These are phyloP conservation scores for Gymnarchus niloticus DNA, from an alignment of 2,113 vertebrate genomes.

Conservation along the genomic window DNA sequence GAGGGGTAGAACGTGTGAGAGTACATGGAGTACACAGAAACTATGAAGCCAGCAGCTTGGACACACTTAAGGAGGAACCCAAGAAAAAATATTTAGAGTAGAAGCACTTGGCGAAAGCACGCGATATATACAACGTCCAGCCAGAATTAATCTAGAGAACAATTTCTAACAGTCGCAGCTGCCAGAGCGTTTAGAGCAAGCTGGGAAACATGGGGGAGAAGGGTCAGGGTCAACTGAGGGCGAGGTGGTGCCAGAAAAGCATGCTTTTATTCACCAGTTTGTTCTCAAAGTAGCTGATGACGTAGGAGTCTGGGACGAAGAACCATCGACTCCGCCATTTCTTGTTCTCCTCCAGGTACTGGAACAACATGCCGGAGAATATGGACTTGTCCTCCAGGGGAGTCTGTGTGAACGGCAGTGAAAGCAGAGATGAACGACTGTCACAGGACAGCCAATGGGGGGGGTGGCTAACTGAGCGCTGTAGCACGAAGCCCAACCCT, in stretches of 20 bases:
- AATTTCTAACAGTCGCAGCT: no score
- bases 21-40: not conserved
- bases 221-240: no score
- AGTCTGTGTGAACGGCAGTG: constrained; percentile 42
- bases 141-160: not conserved
- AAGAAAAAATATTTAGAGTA: not conserved
- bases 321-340: constrained; percentile 89
- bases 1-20: not conserved
- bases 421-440: not conserved
- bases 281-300: constrained; percentile 76
- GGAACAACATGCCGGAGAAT: constrained; percentile 85
- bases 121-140: not conserved
- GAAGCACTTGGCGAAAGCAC: not conserved
- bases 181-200: not conserved
- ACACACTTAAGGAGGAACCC: not conserved
- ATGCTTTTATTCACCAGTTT: constrained; percentile 66
- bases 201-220: not conserved
- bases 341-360: constrained; percentile 87
- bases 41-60: not conserved
- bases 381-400: constrained; percentile 79
- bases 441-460: not conserved
- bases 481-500: not conserved
- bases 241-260: no score
- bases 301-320: constrained; percentile 79
- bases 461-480: not conserved